Evolutionary conservation across 2,888 invertebrate species (phyloP), one percentile per base, ranked within the genome.

Genomic region (Bimastos eiseni): DNA sequence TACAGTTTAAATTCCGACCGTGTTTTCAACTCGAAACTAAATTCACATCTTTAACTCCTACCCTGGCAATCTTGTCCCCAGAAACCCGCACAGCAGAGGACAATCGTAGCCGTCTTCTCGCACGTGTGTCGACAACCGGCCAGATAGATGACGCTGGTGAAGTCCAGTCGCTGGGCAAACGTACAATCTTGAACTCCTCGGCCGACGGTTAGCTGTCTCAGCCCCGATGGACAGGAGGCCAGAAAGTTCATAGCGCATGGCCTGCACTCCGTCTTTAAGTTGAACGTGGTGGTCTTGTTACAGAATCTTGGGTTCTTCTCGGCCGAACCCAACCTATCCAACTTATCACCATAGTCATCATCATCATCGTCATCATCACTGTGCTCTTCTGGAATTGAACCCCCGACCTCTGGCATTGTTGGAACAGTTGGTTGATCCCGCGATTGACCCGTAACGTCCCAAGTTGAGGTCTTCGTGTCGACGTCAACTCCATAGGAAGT

Each of bases 21-120:
- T n/a, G n/a, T n/a, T n/a, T n/a, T 49, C 24, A 24, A 49, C 21
- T 24, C 49, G 70, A 90, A 37, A 89, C 55, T 90, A 37, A 90
- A 55, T 33, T 55, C 38, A 55, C n/a, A n/a, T 21, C 6, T 37
- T 36, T 90, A 30, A 11, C 33, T 91, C 92, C 91, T 92, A 93
- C 93, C 93, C 55, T 93, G 92, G 92, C 94, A 94, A 70, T 93
- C 91, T 17, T 89, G 90, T 38, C 94, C 94, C 93, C 93, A 94
- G 92, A 90, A 92, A 30, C 93, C 93, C 17, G 88, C n/a, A 90
- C 94, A 94, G 91, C 94, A 94, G 34, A 92, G 41, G 34, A 90
- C 91, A 19, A 91, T 89, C 86, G 88, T 88, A 0, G 90, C 37
- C 1, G 89, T 89, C 38, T 90, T 89, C 38, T 91, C 84, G 91